Evolutionary conservation across 2,113 vertebrate species (phyloP).

Genomic region (Microcebus lehilahytsara): DNA sequence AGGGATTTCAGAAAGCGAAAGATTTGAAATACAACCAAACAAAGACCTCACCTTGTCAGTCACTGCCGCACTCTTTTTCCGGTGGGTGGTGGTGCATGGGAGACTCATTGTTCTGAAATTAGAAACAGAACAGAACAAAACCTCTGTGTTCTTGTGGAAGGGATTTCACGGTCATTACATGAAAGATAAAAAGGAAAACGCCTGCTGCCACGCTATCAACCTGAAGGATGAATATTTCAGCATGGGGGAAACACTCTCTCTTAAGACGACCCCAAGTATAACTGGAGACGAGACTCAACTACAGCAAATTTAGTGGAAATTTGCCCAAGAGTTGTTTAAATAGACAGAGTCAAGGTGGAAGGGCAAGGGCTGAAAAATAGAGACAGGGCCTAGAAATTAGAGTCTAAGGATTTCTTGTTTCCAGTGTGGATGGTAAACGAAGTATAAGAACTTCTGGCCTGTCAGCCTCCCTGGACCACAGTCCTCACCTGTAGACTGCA

Average conservation of each 20-base stretch:
- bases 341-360: not conserved
- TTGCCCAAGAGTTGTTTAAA: not conserved
- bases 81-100: conserved; percentile 38
- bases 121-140: conserved; percentile 66
- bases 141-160: conserved; percentile 35
- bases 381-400: not conserved
- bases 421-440: not conserved
- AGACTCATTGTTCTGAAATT: conserved; percentile 58
- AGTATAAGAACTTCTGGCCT: not conserved
- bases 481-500: not conserved
- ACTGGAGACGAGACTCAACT: not conserved
- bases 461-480: not conserved
- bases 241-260: not conserved
- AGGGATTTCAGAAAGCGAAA: conserved; percentile 57
- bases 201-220: conserved; percentile 13
- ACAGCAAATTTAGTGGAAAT: not conserved
- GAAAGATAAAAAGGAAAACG: conserved; percentile 17
- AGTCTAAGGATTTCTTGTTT: not conserved
- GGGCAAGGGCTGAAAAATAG: not conserved
- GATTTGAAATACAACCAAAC: conserved; percentile 67
- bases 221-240: not conserved
- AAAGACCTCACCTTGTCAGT: conserved; percentile 80
- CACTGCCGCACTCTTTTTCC: conserved; percentile 53
- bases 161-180: conserved; percentile 18
- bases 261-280: not conserved